These are phyloP conservation scores for Scaptomyza montana DNA, from an alignment of 1,140 invertebrate species.

Conservation along the genomic window DNA sequence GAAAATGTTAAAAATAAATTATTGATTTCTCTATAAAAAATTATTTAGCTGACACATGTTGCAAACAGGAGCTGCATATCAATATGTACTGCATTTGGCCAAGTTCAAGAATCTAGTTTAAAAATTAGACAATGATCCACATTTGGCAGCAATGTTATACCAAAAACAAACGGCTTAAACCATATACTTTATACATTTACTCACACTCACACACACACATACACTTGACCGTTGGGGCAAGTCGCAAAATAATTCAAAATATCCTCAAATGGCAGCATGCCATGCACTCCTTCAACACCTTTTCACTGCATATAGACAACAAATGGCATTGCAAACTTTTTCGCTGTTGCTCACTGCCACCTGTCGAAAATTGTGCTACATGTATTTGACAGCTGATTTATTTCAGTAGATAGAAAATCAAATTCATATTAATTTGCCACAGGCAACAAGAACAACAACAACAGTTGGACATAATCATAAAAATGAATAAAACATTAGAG, in stretches of 20 bases:
- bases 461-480: constrained; percentile 38
- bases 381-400: constrained; percentile 8
- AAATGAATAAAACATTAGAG: constrained; percentile 64
- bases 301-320: constrained; percentile 40
- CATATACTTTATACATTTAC: constrained; percentile 2
- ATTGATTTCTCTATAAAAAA: too few relatives aligned
- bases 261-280: constrained; percentile 50
- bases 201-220: background rate
- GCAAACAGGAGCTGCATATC: too few relatives aligned
- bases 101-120: background rate
- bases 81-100: too few relatives aligned
- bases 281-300: constrained; percentile 19
- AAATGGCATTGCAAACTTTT: constrained; percentile 41
- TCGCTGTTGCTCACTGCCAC: background rate
- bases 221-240: background rate
- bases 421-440: constrained; percentile 22
- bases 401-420: background rate
- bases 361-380: constrained; percentile 22
- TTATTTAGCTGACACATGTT: too few relatives aligned
- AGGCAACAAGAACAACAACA: constrained; percentile 21
- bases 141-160: constrained; percentile 31
- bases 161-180: constrained; percentile 7
- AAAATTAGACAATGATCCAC: constrained; percentile 26
- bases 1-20: too few relatives aligned
- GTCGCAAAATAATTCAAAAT: constrained; percentile 51